Percentiles rank a stretch among this genome's conserved stretches.
phyloP scores from a whole-genome alignment of 1,140 invertebrate species.

The Brachionus manjavacas region DNA sequence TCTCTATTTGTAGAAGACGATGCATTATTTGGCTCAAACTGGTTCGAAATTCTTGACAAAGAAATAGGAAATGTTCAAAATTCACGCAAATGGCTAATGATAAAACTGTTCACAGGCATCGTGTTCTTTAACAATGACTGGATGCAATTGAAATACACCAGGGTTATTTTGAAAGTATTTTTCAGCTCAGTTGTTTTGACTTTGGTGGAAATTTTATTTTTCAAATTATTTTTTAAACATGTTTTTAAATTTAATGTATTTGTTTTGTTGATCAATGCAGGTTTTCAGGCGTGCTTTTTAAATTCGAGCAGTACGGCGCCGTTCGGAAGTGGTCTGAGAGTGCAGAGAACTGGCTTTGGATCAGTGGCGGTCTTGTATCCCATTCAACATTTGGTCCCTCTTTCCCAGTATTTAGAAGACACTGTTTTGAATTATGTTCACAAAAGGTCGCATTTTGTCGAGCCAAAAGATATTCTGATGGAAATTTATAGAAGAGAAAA shows the following conservation, averaged over 20 bases:
- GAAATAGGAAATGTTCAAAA: neutral
- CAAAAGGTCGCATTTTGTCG: neutral
- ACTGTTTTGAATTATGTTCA: neutral
- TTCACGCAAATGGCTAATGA: neutral
- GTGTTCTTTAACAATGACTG: neutral
- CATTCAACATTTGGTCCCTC: neutral
- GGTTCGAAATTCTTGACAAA: neutral
- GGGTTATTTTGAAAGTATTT: neutral
- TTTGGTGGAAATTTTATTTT: neutral
- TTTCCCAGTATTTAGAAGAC: neutral
- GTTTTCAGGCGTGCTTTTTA: neutral
- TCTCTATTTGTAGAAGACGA: conserved; percentile 4
- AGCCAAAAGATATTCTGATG: neutral
- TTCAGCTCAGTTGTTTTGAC: neutral
- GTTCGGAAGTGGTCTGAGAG: neutral
- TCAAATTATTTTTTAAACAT: neutral
- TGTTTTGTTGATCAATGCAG: neutral
- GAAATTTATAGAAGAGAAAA: neutral
- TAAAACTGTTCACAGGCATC: conserved; percentile 10
- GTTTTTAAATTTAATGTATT: neutral
- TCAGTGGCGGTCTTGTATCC: neutral
- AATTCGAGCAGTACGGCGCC: neutral
- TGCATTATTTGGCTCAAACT: neutral
- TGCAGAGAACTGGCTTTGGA: neutral
- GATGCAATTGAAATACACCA: neutral